Evolutionary conservation across 2,888 invertebrate genomes (phyloP), one percentile per base, ranked within the genome.

Genomic region (Elgonia sp.): DNA sequence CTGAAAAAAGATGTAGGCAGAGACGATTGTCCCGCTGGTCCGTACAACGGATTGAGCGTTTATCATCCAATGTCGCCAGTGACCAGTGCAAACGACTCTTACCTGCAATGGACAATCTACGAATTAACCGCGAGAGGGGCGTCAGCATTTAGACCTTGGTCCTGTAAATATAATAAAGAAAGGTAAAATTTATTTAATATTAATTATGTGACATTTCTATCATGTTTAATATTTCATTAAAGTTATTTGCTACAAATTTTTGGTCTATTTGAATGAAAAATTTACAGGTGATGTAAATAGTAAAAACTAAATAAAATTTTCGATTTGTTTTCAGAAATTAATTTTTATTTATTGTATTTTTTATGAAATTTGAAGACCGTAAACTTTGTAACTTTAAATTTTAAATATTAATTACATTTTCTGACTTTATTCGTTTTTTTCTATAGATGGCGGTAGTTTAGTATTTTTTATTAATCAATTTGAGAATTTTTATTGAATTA

Each of bases 131-230:
- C 94, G 39, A 92, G 94, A 86, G 94, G 94, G 37, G 93, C 94
- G 57, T 94, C 95, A 20, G 95, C 95, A 67, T 95, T 95, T 91
- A 93, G 95, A 90, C 94, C 95, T 75, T 95, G 95, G 95, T 91
- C 93, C 85, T 93, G 94, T 91, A 94, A 94, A 91, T 94, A 94
- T 90, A 86, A 89, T 87, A 94, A 94, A 90, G 95, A 95, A 89
- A 94, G 94, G 95, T 95, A 90, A 6, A 39, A 21, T 55, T 10
- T 1, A 46, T 46, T 46, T 46, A 12, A 2, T 46, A 14, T 14
- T 2, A 46, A 46, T 3, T 29, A 29, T 29, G 5, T 29, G 3
- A 29, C 1, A 9, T 21, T 63, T 18, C 7, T 57, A 16, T 29
- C 29, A 29, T 29, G n/a, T 53, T 53, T 53, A n/a, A 53, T n/a